Base-by-base conservation (phyloP, 2,113 vertebrate species). In the Ptychochromis oligacanthus region DNA sequence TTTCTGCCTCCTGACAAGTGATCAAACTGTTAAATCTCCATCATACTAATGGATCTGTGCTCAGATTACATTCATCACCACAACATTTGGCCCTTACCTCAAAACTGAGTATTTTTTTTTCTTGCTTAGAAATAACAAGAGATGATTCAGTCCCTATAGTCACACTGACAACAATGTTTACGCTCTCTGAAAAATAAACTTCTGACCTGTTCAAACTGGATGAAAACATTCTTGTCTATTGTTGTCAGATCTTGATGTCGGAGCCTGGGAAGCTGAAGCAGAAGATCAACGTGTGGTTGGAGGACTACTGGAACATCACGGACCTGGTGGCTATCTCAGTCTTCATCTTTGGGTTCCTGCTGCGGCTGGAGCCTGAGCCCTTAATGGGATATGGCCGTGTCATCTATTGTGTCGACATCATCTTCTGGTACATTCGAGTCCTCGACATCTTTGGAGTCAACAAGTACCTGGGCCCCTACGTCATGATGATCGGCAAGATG, bases 401-500 rank as follows among this genome's bases (percentile, higher is more conserved):
- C 77, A 97, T 99, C 94, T 99, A 99, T 95, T 99, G 98, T 0
- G 97, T 99, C 31, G 98, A 99, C 91, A 99, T 99, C 4, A 99
- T 99, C 92, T 98, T 99, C 96, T 99, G 98, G 98, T 99, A 99
- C 94, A 99, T 99, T 84, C 96, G 98, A 2, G 98, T 99, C 40
- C 95, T 99, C 9, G 98, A 99, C 95, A 99, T 99, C 94, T 99
- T 99, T 54, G 98, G 98, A 9, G 98, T 99, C 91, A 99, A 99
- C 96, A 99, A 99, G 79, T 99, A 99, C 62, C 96, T 99, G 84
- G 98, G 98, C 52, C 98, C 98, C 56, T 99, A 99, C 8, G 98
- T 99, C 92, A 99, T 99, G 98, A 99, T 99, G 98, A 99, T 99
- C 31, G 98, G 98, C 49, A 99, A 99, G 89, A 99, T 99, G 98